phyloP scores from a whole-genome alignment of 2,797 vertebrate species.

The Hapalemur alaotrensis region DNA sequence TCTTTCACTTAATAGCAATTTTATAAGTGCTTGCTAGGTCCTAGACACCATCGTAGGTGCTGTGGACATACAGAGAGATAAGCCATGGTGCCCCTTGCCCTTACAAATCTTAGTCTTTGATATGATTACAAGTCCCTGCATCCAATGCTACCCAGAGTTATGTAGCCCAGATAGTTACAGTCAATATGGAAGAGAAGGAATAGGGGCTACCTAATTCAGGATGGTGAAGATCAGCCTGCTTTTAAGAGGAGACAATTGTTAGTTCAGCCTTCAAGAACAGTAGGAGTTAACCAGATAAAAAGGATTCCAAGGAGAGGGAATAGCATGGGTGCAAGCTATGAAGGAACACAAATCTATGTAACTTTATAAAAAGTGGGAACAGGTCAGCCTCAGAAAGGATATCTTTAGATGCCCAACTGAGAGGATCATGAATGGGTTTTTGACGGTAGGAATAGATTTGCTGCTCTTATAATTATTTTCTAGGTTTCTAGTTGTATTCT shows the following conservation, averaged over 20 bases:
- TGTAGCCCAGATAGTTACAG: neutral
- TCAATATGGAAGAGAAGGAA: conserved; percentile 20
- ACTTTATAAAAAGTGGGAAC: neutral
- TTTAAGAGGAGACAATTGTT: neutral
- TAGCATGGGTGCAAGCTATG: neutral
- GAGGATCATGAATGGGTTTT: neutral
- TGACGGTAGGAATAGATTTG: neutral
- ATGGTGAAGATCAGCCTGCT: neutral
- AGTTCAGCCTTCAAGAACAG: neutral
- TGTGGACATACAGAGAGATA: neutral
- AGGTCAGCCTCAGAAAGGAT: neutral
- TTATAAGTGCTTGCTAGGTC: neutral
- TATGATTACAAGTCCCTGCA: neutral
- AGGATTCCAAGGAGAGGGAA: neutral
- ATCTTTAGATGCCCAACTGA: neutral
- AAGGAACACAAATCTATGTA: neutral
- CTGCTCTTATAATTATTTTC: conserved; percentile 10
- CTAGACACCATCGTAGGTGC: neutral
- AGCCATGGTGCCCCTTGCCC: neutral
- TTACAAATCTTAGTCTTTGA: conserved; percentile 27
- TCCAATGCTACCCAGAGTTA: neutral
- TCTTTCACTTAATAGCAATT: conserved; percentile 38
- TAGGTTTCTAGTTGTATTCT: conserved; percentile 32
- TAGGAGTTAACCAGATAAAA: conserved; percentile 23
- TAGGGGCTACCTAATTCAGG: neutral